Conservation (phyloP, 2,113 vertebrate species). For the Oreochromis aureus region DNA sequence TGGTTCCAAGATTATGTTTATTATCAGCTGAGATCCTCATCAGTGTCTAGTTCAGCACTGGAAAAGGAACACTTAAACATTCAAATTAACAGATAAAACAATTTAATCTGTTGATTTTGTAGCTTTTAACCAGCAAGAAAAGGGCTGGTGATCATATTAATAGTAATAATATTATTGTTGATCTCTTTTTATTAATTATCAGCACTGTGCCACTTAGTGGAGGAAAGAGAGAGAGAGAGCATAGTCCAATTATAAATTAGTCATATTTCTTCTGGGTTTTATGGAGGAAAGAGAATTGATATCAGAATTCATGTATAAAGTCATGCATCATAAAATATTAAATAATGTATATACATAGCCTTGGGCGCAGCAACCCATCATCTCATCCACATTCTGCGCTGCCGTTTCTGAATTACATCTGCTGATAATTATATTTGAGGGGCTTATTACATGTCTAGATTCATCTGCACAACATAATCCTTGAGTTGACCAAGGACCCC, state of each 20-base stretch:
- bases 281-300: slow-evolving; percentile 15
- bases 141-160: neutral
- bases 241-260: slow-evolving; percentile 11
- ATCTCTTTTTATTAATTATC: slow-evolving; percentile 13
- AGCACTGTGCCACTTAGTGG: neutral
- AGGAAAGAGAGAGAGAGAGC: neutral
- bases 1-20: neutral
- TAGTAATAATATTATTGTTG: neutral
- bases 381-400: neutral
- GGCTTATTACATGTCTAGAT: slow-evolving; percentile 9
- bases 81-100: neutral
- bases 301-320: slow-evolving; percentile 31
- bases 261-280: slow-evolving; percentile 18
- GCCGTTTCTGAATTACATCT: slow-evolving; percentile 34
- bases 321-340: slow-evolving; percentile 40
- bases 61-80: neutral
- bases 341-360: slow-evolving; percentile 47
- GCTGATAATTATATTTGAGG: slow-evolving; percentile 39
- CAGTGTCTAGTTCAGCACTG: neutral
- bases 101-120: neutral
- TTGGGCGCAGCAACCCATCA: slow-evolving; percentile 17
- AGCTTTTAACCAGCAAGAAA: neutral
- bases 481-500: neutral
- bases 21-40: neutral
- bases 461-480: neutral